Base-by-base conservation (phyloP, 1,140 invertebrate genomes). In the Brevipalpus yothersi region DNA sequence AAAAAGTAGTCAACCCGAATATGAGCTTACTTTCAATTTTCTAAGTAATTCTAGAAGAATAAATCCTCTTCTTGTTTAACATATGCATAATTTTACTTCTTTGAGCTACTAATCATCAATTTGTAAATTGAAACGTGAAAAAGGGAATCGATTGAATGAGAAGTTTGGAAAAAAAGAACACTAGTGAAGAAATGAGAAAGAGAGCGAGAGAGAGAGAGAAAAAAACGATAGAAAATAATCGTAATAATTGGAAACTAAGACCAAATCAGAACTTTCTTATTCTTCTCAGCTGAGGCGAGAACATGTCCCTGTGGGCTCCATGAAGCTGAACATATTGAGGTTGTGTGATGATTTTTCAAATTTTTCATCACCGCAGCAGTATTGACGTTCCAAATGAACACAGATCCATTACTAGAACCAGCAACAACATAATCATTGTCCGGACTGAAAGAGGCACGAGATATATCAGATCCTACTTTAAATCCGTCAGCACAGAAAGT, bases 381-480 rank as follows among this genome's bases (percentile, higher is more conserved):
- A 57, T 73, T 70, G 19, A 89, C 79, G 69, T 87, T 86, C 91
- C 91, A 97, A 58, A 97, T 80, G 70, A 82, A 95, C 56, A 95
- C 78, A 40, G 80, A 77, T 17, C 92, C 92, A 72, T 96, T 90
- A 0, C 80, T 77, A 15, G 86, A 88, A 12, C 93, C 93, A 60
- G 84, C 87, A 3, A 85, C 80, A 17, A 91, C 80, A 71, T 87
- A 87, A 58, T 82, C 78, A 4, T 82, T 85, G 70, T 89, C 84
- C 21, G 86, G 85, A 67, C 89, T 93, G 69, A 96, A 95, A 45
- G 82, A 80, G 13, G 89, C 89, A 67, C 91, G 77, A 21, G 85
- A 78, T 79, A 83, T 95, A 75, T 97, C 93, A 73, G 84, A 91
- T 41, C 86, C 86, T 57, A 95, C 84, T 75, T 89, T 89, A 72